phyloP scores from a whole-genome alignment of 2,113 vertebrate genomes.

The Melanostigma gelatinosum region DNA sequence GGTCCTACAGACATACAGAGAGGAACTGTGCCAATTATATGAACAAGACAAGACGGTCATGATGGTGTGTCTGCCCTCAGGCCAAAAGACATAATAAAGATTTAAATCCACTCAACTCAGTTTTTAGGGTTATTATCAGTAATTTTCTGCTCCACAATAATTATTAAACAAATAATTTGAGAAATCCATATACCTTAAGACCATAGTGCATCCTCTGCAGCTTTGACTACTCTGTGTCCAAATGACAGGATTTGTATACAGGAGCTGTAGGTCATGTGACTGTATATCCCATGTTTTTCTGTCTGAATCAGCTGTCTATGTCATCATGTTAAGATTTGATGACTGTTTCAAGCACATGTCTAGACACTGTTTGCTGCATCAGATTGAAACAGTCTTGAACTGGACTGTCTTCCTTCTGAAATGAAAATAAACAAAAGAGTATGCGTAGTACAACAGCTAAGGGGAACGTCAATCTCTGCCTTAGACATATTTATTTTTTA shows the following conservation, averaged over 20 bases:
- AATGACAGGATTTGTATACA: background rate
- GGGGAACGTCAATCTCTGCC: background rate
- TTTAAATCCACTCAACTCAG: background rate
- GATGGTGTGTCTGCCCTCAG: background rate
- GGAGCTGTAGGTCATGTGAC: background rate
- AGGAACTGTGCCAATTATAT: background rate
- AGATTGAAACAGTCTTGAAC: background rate
- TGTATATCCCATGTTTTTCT: slow-evolving; percentile 1
- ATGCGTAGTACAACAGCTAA: background rate
- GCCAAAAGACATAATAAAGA: background rate
- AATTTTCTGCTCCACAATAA: background rate
- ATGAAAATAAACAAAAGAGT: background rate
- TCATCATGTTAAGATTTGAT: background rate
- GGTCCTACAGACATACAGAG: background rate
- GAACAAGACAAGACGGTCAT: background rate
- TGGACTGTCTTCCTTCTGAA: background rate
- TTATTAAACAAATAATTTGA: background rate
- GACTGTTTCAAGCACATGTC: background rate
- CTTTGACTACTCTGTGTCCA: background rate
- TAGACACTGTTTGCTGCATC: background rate
- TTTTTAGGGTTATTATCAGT: background rate
- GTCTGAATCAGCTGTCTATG: background rate
- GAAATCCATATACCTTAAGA: background rate
- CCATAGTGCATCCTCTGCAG: background rate
- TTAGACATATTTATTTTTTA: background rate